Evolutionary conservation across 2,888 invertebrate genomes (phyloP), one percentile per base, ranked within the genome.

Genomic region (Tribolium freemani): DNA sequence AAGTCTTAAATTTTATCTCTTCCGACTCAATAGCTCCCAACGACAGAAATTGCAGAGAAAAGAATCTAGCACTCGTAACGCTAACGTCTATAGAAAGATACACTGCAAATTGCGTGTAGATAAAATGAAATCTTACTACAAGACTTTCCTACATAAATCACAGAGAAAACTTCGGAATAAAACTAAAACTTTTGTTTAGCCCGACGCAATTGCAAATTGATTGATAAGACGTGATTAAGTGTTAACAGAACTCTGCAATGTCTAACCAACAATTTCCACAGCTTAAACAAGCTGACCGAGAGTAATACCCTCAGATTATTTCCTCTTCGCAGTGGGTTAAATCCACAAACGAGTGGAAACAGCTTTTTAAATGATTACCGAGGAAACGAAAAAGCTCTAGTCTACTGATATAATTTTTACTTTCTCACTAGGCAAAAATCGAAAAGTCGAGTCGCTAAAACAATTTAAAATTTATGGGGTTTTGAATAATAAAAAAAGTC

Each of bases 231-330:
- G 48, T n/a, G n/a, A 20, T 20, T 51, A 20, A 51, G 51, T 51
- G 51, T 38, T n/a, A 20, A 51, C n/a, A 58, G 20, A 20, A 44
- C 8, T 26, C 0, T 20, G 10, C 2, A 30, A 9, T 20, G 45
- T 9, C 20, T 6, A 54, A 54, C 30, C 11, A 16, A 54, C 54
- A 54, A 20, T 54, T 54, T 54, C 30, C 44, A 45, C 57, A 45
- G 45, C 57, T 58, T 57, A 16, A 57, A 16, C 57, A 44, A 57
- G 11, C 48, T 60, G 60, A 48, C 48, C 48, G 46, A 26, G 48
- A 60, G 45, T 60, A 60, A 60, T 60, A 21, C 46, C 38, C 44
- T 11, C n/a, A 21, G 60, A 46, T 56, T 46, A 46, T 60, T 45
- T 60, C 60, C 26, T 11, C 21, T 46, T 60, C 46, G 20, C 10